A percentile compares a stretch with the other conserved stretches of the same genome.
Evolutionary conservation across 2,797 vertebrate genomes (phyloP).

Genomic region (Coccyzus lansbergi): DNA sequence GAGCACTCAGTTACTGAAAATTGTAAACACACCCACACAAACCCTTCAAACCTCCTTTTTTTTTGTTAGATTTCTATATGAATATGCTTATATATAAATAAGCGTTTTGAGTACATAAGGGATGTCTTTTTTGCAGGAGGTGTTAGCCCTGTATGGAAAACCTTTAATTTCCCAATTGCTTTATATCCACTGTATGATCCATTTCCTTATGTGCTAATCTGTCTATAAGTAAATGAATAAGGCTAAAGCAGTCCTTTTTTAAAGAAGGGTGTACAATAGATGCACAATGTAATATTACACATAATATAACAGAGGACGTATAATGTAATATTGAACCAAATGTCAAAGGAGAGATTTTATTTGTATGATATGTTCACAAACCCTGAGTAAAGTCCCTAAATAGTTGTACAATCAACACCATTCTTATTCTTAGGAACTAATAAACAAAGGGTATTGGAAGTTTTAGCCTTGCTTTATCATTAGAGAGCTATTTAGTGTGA

Average conservation of each 20-base stretch:
- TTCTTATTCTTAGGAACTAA: neutral
- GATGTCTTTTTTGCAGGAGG: neutral
- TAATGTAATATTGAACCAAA: neutral
- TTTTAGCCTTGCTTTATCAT: conserved; percentile 6
- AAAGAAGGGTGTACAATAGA: neutral
- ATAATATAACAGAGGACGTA: neutral
- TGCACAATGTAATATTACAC: neutral
- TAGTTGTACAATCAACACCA: neutral
- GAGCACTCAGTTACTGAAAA: neutral
- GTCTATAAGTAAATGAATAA: neutral
- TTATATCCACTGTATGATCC: neutral
- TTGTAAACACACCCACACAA: too few species aligned
- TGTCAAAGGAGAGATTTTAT: neutral
- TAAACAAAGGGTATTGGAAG: neutral
- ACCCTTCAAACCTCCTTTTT: fast-evolving
- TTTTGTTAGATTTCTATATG: neutral
- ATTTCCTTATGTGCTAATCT: neutral
- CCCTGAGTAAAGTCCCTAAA: neutral
- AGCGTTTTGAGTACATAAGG: too few species aligned
- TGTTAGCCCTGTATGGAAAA: neutral
- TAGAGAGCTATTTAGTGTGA: conserved; percentile 10
- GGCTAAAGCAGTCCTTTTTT: neutral
- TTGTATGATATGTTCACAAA: neutral
- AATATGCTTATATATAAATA: too few species aligned
- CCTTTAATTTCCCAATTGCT: neutral